Base-by-base conservation (phyloP, 1,140 invertebrate species). In the Conopomorpha cramerella region DNA sequence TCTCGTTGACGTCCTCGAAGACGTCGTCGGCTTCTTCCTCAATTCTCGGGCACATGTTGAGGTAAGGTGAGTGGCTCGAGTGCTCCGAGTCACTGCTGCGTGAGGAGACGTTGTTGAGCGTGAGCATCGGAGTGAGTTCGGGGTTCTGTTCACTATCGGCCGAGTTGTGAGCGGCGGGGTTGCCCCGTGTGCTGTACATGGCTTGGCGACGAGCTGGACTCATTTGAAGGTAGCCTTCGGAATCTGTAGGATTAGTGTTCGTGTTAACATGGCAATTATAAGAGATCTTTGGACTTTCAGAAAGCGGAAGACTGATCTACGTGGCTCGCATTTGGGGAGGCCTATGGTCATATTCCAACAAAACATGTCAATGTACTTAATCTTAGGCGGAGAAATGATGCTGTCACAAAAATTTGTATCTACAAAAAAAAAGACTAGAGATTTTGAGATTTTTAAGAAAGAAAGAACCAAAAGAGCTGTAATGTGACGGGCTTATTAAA, bases 1-100 rank as follows among this genome's bases (percentile, higher is more conserved):
- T 85, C 3, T 82, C 71, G 41, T 86, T 86, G 57, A 85, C 82
- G 38, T 83, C 77, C 65, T 41, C 81, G 71, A 47, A 84, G 56
- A 70, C 71, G 50, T 73, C 58, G 40, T 76, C 59, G 10, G 55
- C 38, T 46, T 67, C 64, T 44, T 67, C 53, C 8, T 66, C 59
- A 30, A 64, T 65, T 16, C 46, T 51, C 3, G 57, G 61, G 33
- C 46, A 56, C 55, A 58, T 65, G 18, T 56, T 61, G 8, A 55
- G 45, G 32, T 66, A 64, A 0, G 71, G 60, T 1, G 61, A 64
- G 0, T 51, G 50, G 39, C 61, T 67, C 6, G 50, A 56, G 23
- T 64, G 49, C 16, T 74, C 70, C 0, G 73, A 76, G 17, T 76
- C 70, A 1, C 71, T 74, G 1, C 62, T 56, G 38, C 67, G 55